Percentiles rank a stretch among this genome's conserved stretches.
These are phyloP conservation scores for Aratinga solstitialis DNA, from an alignment of 2,797 vertebrate genomes.

Conservation along the genomic window DNA sequence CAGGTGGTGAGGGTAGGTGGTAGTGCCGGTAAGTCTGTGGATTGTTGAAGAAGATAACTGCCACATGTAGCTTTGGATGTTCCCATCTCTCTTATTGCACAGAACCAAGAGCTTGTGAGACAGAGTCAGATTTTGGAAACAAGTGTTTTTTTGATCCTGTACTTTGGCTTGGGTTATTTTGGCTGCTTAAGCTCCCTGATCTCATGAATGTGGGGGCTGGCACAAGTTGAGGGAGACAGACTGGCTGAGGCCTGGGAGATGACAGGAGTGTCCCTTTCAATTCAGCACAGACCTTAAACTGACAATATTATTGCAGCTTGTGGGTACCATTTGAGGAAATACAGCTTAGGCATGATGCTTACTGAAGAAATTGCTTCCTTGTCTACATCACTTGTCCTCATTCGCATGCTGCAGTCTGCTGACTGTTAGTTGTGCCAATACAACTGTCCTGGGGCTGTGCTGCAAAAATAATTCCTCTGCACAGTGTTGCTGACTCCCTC, in stretches of 20 bases:
- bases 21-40: not conserved
- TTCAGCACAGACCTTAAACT: not conserved
- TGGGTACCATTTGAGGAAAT: not conserved
- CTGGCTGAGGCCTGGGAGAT: not conserved
- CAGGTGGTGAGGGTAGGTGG: not conserved
- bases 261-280: not conserved
- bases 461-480: not conserved
- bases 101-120: not conserved
- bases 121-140: not conserved
- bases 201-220: not conserved
- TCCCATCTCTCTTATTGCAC: not conserved
- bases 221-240: not conserved
- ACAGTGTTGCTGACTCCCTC: not conserved
- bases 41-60: not conserved
- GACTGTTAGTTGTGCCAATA: not conserved
- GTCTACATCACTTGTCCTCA: not conserved
- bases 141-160: not conserved
- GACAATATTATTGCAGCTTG: not conserved
- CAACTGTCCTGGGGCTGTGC: not conserved
- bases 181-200: not conserved
- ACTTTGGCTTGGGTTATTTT: not conserved
- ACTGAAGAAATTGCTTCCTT: not conserved
- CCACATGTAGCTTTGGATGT: not conserved
- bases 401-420: not conserved
- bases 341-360: rapidly evolving